Evolutionary conservation across 2,888 invertebrate genomes (phyloP), one percentile per base, ranked within the genome.

Genomic region (Latrodectus elegans): DNA sequence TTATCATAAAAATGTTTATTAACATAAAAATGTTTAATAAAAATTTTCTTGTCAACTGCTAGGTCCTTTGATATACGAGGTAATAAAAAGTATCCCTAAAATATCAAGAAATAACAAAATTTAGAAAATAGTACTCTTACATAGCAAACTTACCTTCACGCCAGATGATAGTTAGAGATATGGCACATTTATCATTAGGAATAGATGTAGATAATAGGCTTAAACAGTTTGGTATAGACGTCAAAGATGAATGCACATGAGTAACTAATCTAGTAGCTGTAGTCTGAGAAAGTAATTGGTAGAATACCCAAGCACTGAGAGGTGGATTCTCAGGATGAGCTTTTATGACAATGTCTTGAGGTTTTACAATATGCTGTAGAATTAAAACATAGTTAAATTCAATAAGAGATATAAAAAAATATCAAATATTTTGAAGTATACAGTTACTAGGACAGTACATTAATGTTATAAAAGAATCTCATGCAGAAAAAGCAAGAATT

Each of bases 141-240:
- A 10, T 52, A 67, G 51, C 6, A 55, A 22, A 11, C 81, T 93
- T 93, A 96, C 96, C 95, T 92, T 94, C 93, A 93, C 95, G 96
- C 94, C 96, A 96, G 91, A 96, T 95, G 91, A 96, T 92, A 90
- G 94, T 94, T 52, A 96, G 90, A 65, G 88, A 88, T 12, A 84
- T 10, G 15, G 75, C 67, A 52, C 65, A 71, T 4, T 70, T n/a
- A 38, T 84, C 79, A 52, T 78, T 64, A 49, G 55, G 17, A 12
- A 22, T 14, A 51, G 22, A 38, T 51, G 52, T 86, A 72, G 67
- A 65, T 17, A 88, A 74, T 10, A 53, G 65, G 11, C 22, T n/a
- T 6, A 88, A 15, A 53, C 52, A 49, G 52, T 90, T 89, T 11
- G 94, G 92, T 84, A 94, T 91, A n/a, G 92, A 91, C 15, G 93